Conservation (phyloP, 2,888 invertebrate genomes). For the Latrodectus hesperus region DNA sequence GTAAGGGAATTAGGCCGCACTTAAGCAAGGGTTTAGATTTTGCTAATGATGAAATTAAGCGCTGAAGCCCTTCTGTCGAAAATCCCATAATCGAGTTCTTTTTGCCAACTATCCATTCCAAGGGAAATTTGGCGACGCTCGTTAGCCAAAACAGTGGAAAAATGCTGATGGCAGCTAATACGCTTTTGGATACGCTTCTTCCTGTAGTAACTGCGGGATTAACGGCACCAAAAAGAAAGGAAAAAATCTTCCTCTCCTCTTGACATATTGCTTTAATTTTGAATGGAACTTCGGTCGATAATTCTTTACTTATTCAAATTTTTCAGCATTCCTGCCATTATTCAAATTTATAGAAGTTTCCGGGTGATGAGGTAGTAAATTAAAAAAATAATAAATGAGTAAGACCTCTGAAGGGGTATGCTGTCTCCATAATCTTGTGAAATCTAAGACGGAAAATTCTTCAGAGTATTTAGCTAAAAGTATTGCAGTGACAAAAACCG, state of each 20-base stretch:
- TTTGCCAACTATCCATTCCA: not conserved
- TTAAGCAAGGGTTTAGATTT: constrained; percentile 40
- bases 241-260: constrained; percentile 3
- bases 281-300: not conserved
- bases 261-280: constrained; percentile 34
- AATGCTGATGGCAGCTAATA: constrained; percentile 11
- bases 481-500: too few relatives aligned
- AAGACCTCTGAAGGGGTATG: too few relatives aligned
- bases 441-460: too few relatives aligned
- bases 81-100: constrained; percentile 39
- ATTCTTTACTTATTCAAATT: not conserved
- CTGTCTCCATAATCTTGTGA: too few relatives aligned
- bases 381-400: not conserved
- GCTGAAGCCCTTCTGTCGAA: constrained; percentile 24
- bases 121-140: constrained; percentile 8
- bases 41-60: constrained; percentile 50
- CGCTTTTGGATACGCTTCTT: not conserved
- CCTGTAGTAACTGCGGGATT: constrained; percentile 20
- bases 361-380: not conserved
- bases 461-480: too few relatives aligned
- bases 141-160: constrained; percentile 24
- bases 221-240: not conserved
- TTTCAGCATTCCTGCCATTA: not conserved
- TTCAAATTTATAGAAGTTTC: not conserved
- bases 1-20: constrained; percentile 24